phyloP scores from a whole-genome alignment of 2,113 vertebrate species.

The Halichoerus grypus region DNA sequence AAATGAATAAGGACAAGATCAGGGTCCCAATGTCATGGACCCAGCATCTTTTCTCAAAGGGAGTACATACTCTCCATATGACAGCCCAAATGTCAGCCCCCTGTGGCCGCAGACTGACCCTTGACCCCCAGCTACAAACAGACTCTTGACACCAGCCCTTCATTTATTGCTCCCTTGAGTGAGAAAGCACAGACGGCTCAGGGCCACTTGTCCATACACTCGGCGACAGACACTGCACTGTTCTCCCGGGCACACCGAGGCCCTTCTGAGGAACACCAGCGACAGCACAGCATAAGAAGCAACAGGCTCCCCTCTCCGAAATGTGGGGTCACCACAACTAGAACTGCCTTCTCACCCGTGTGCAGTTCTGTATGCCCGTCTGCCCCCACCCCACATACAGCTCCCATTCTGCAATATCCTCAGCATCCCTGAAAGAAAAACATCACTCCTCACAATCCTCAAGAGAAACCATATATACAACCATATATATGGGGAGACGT shows the following conservation, averaged over 20 bases:
- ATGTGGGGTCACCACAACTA: neutral
- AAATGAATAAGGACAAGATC: neutral
- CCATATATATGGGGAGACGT: fast-evolving
- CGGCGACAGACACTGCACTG: neutral
- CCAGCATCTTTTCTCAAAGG: neutral
- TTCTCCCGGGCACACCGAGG: neutral
- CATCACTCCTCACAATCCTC: neutral
- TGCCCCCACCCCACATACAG: neutral
- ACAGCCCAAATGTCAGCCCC: neutral
- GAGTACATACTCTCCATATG: neutral
- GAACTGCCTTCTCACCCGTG: neutral
- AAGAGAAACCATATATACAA: neutral
- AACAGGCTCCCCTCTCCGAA: neutral
- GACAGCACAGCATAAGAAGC: neutral
- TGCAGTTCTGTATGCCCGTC: neutral
- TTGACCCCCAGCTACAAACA: neutral
- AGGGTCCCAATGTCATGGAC: neutral
- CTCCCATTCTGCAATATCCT: neutral
- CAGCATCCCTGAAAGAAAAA: neutral
- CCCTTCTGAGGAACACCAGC: neutral
- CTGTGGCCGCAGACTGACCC: fast-evolving
- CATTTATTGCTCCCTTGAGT: neutral
- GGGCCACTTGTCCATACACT: neutral
- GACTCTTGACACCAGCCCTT: neutral
- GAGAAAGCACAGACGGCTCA: neutral